Evolutionary conservation across 92 coral and sea anemone species (phyloP).

Genomic region (Pocillopora grandis): DNA sequence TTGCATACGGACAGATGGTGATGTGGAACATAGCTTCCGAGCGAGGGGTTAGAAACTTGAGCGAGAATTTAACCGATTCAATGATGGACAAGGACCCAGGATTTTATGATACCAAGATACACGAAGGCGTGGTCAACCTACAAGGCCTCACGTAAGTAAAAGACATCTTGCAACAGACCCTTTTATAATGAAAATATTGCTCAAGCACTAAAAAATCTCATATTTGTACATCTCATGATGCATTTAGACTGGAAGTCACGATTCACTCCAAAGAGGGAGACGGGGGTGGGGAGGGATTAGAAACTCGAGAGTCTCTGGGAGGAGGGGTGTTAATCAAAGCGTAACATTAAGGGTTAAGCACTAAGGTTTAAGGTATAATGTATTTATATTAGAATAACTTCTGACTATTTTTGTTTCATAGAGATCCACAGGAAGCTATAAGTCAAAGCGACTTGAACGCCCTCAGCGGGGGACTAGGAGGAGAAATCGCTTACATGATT

Average conservation of each 20-base stretch:
- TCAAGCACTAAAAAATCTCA: too few species aligned
- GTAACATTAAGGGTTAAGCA: too few species aligned
- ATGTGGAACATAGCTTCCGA: conserved; percentile 88
- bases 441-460: conserved; percentile 49
- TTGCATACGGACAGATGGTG: conserved; percentile 89
- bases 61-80: conserved; percentile 44
- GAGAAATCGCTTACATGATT: conserved; percentile 79
- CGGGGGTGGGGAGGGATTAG: too few species aligned
- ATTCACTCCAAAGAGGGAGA: too few species aligned
- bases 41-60: conserved; percentile 55
- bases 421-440: conserved; percentile 34
- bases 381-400: neutral
- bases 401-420: neutral
- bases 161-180: too few species aligned
- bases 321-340: too few species aligned
- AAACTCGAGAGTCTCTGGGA: too few species aligned
- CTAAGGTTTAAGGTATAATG: neutral
- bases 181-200: too few species aligned
- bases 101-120: conserved; percentile 53
- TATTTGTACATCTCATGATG: too few species aligned
- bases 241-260: too few species aligned
- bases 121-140: conserved; percentile 36
- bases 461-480: conserved; percentile 83
- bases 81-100: conserved; percentile 56
- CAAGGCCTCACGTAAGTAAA: conserved; percentile 44